These are phyloP conservation scores for Dendrocincla tyrannina DNA, from an alignment of 2,797 vertebrate species.

Conservation along the genomic window DNA sequence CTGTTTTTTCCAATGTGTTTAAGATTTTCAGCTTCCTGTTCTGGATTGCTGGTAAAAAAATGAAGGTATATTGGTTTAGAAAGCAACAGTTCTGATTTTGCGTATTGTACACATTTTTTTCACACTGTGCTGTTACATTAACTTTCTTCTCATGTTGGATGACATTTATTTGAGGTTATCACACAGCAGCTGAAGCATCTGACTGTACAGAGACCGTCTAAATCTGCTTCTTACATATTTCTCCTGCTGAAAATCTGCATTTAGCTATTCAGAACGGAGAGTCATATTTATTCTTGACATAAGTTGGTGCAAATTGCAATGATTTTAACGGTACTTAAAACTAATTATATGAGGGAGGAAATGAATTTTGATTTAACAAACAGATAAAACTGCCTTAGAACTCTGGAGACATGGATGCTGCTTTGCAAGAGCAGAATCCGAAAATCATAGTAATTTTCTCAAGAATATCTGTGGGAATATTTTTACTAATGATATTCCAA, in stretches of 20 bases:
- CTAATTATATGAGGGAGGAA: neutral
- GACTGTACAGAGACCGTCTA: neutral
- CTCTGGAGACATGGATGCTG: neutral
- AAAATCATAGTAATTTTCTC: slow-evolving; percentile 1
- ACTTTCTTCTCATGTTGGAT: neutral
- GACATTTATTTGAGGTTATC: neutral
- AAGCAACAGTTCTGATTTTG: neutral
- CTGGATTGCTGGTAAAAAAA: slow-evolving; percentile 34
- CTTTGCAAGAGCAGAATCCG: neutral
- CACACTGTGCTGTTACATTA: neutral
- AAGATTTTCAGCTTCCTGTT: slow-evolving; percentile 43
- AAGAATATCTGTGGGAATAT: neutral
- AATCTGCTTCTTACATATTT: neutral
- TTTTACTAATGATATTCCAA: neutral
- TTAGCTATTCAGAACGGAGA: neutral
- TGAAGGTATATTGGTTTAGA: slow-evolving; percentile 32
- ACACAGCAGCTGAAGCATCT: neutral
- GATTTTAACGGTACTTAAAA: neutral
- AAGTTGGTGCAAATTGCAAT: neutral
- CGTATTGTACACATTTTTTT: neutral
- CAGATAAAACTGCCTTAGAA: neutral
- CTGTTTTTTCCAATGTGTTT: slow-evolving; percentile 40
- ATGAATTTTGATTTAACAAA: neutral
- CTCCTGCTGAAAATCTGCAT: neutral
- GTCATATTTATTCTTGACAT: neutral